Evolutionary conservation across 2,888 invertebrate genomes (phyloP).

Genomic region (Bombyx huttoni): DNA sequence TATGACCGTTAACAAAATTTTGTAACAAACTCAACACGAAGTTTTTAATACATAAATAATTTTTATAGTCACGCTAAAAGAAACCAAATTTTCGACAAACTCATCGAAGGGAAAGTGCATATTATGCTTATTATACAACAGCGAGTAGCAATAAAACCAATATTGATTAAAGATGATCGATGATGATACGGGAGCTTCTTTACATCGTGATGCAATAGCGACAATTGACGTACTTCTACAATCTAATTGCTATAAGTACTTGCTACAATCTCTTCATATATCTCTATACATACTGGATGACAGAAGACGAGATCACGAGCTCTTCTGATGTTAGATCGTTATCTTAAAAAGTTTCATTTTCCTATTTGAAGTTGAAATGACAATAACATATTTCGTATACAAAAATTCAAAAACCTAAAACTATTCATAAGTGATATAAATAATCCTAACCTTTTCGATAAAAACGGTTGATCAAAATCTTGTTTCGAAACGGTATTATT

Average conservation of each 20-base stretch:
- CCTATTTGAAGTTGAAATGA: too few relatives aligned
- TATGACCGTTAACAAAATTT: not conserved
- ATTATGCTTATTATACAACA: slow-evolving; percentile 38
- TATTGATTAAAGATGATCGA: slow-evolving; percentile 48
- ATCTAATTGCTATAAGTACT: too few relatives aligned
- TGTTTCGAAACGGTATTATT: too few relatives aligned
- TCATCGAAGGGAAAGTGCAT: slow-evolving; percentile 43
- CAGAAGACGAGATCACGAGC: slow-evolving; percentile 27
- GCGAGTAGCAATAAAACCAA: slow-evolving; percentile 46
- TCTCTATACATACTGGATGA: slow-evolving; percentile 7
- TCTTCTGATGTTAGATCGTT: too few relatives aligned
- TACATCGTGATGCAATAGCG: slow-evolving; percentile 15
- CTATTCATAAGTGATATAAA: too few relatives aligned
- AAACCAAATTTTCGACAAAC: not conserved
- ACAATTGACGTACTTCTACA: too few relatives aligned
- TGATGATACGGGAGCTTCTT: slow-evolving; percentile 17
- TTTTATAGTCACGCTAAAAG: not conserved
- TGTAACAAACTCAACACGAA: not conserved
- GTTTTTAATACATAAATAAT: not conserved
- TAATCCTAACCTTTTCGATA: too few relatives aligned
- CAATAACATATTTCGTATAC: too few relatives aligned
- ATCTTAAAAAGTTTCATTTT: too few relatives aligned
- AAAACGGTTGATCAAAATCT: too few relatives aligned
- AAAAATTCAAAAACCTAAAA: too few relatives aligned
- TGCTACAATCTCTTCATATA: not conserved